phyloP scores from a whole-genome alignment of 53 echinoderm and acorn worm species.

The Holothuria leucospilota region DNA sequence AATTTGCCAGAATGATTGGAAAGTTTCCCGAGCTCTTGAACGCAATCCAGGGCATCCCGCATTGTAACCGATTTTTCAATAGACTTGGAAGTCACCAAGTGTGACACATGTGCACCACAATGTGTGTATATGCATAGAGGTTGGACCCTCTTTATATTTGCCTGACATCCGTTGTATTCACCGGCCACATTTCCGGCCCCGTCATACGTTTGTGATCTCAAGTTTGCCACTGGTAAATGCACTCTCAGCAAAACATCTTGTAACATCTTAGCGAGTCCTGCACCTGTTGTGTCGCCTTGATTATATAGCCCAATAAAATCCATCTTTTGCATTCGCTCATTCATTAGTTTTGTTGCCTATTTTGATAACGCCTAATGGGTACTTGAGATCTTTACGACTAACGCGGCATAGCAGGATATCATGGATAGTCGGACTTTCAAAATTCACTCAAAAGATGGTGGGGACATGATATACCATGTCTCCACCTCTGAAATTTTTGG shows the following conservation, averaged over 20 bases:
- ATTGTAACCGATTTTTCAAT: not conserved
- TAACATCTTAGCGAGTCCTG: too few species aligned
- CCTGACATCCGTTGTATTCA: conserved; percentile 30
- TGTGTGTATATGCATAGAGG: conserved; percentile 21
- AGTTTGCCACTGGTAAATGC: too few species aligned
- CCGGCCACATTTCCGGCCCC: conserved; percentile 20
- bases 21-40: conserved; percentile 17
- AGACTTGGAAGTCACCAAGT: conserved; percentile 29
- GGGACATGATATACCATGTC: too few species aligned
- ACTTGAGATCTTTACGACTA: too few species aligned
- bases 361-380: too few species aligned
- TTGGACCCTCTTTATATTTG: conserved; percentile 12
- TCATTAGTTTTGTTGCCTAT: too few species aligned
- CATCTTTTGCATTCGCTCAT: not conserved
- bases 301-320: conserved; percentile 8
- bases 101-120: conserved; percentile 39
- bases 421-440: too few species aligned
- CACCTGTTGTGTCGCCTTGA: not conserved
- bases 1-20: conserved; percentile 16
- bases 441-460: too few species aligned
- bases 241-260: too few species aligned
- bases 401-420: too few species aligned
- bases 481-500: too few species aligned
- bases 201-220: not conserved
- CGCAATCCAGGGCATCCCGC: conserved; percentile 25